Evolutionary conservation across 2,888 invertebrate species (phyloP).

Genomic region (Leuctra nigra): DNA sequence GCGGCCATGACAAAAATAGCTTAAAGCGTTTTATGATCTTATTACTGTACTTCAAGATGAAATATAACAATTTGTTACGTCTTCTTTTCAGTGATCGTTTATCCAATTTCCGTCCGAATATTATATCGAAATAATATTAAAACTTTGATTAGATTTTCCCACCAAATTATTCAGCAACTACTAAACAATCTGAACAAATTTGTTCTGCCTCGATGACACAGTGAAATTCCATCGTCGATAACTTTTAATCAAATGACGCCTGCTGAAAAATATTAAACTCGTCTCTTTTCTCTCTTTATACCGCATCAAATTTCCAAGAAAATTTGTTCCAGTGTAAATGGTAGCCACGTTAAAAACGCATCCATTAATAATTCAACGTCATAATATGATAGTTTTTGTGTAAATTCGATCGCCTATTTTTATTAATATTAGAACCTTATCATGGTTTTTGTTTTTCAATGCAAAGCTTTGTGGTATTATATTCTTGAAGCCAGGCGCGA

Average conservation of each 20-base stretch:
- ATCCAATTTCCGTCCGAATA: too few relatives aligned
- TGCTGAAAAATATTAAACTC: not conserved
- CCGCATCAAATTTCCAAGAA: not conserved
- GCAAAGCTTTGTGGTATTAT: not conserved
- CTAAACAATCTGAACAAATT: not conserved
- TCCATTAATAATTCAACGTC: not conserved
- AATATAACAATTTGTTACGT: too few relatives aligned
- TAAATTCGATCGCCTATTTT: too few relatives aligned
- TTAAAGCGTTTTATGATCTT: too few relatives aligned
- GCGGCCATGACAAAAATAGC: too few relatives aligned
- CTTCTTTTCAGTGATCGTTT: too few relatives aligned
- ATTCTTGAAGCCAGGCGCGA: conserved; percentile 3
- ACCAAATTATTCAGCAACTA: conserved; percentile 5
- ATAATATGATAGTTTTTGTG: too few relatives aligned
- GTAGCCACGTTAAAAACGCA: not conserved
- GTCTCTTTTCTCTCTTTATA: not conserved
- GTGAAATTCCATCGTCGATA: not conserved
- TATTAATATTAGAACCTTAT: too few relatives aligned
- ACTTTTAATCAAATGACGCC: not conserved
- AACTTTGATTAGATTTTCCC: conserved; percentile 1
- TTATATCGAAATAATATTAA: too few relatives aligned
- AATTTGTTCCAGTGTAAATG: conserved; percentile 7
- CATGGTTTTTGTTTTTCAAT: conserved; percentile 4
- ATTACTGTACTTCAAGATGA: too few relatives aligned
- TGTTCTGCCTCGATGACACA: not conserved